Conservation (phyloP, 2,888 invertebrate species). For the Dorcus parallelipipedus region DNA sequence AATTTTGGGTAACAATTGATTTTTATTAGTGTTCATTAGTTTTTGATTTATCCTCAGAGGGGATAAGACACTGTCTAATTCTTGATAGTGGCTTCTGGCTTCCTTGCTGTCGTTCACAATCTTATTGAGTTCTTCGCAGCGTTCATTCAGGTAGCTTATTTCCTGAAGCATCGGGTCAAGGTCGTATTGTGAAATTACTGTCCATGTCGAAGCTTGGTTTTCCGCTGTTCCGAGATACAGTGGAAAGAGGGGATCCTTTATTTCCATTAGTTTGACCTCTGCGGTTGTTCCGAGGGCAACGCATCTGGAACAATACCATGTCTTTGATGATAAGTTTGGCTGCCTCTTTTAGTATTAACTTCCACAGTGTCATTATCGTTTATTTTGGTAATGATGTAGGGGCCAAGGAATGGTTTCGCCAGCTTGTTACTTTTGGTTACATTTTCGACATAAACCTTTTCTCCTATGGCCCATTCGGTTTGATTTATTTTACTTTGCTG, state of each 20-base stretch:
- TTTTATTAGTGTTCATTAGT: too few relatives aligned
- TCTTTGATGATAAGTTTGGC: not conserved
- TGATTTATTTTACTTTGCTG: not conserved
- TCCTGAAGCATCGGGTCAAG: not conserved
- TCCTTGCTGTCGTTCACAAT: not conserved
- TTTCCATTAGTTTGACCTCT: not conserved
- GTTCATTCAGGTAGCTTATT: not conserved
- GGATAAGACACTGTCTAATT: not conserved
- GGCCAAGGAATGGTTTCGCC: not conserved
- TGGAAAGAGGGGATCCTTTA: not conserved
- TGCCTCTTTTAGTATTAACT: not conserved
- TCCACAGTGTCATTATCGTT: not conserved
- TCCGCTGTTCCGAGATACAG: not conserved
- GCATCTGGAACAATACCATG: slow-evolving; percentile 6
- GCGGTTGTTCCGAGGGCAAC: too few relatives aligned
- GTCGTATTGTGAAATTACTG: not conserved
- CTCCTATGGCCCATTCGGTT: not conserved
- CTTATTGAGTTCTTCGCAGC: too few relatives aligned
- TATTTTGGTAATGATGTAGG: not conserved
- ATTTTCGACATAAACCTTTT: not conserved
- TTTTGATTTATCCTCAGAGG: not conserved
- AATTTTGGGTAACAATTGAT: not conserved
- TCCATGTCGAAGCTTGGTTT: not conserved
- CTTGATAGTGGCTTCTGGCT: not conserved
- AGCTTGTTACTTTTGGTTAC: not conserved